phyloP scores from a whole-genome alignment of 2,113 vertebrate species.

The Bubalus kerabau region DNA sequence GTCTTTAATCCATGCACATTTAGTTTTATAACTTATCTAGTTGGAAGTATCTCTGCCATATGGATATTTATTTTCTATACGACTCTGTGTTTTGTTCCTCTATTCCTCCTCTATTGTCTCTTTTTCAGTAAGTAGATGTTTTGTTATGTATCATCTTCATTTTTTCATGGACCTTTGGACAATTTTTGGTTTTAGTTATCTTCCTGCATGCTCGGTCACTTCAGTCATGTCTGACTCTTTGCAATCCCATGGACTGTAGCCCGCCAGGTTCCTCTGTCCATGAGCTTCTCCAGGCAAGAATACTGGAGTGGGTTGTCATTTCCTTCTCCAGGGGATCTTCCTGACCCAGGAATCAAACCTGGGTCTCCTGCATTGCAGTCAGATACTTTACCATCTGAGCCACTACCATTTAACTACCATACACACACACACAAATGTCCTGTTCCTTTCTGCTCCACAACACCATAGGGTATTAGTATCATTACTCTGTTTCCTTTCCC shows the following conservation, averaged over 20 bases:
- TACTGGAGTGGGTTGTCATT: not conserved
- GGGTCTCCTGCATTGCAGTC: not conserved
- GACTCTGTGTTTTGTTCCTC: not conserved
- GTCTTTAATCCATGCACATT: not conserved
- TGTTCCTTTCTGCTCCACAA: not conserved
- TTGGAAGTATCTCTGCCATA: not conserved
- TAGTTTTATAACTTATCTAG: not conserved
- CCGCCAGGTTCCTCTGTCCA: not conserved
- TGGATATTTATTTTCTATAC: not conserved
- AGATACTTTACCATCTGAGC: not conserved
- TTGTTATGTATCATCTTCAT: not conserved
- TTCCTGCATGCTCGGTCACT: not conserved
- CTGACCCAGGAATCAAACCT: not conserved
- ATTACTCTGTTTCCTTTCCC: not conserved
- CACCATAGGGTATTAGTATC: not conserved
- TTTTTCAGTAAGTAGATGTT: not conserved
- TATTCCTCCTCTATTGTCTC: not conserved
- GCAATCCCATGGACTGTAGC: not conserved
- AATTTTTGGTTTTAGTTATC: not conserved
- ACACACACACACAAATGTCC: not conserved
- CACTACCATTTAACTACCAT: not conserved
- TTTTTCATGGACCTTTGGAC: not conserved
- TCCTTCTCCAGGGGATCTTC: not conserved
- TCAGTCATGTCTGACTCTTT: not conserved
- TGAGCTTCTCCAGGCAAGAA: not conserved